Evolutionary conservation across 2,888 invertebrate species (phyloP).

Genomic region (Calliopum simillimum): DNA sequence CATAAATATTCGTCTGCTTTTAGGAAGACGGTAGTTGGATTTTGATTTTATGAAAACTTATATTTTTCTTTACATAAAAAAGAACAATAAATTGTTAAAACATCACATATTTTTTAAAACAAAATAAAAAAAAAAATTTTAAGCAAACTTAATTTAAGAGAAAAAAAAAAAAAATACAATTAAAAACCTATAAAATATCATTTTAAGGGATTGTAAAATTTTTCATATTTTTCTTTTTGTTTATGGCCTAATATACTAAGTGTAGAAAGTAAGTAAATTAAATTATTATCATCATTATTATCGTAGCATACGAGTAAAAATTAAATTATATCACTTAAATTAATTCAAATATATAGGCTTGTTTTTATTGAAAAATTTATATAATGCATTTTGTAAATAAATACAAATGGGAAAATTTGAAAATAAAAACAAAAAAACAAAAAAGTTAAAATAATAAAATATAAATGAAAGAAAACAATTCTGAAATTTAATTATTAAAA

Average conservation of each 20-base stretch:
- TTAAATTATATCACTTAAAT: neutral
- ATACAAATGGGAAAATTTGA: neutral
- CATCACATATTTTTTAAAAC: slow-evolving; percentile 23
- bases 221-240: neutral
- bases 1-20: no score
- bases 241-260: neutral
- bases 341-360: neutral
- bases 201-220: neutral
- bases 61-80: neutral
- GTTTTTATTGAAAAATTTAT: slow-evolving; percentile 2
- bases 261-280: slow-evolving; percentile 13
- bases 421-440: slow-evolving; percentile 25
- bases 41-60: no score
- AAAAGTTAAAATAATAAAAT: neutral
- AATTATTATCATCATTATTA: neutral
- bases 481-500: no score
- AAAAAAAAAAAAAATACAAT: no score
- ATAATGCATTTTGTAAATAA: slow-evolving; percentile 4
- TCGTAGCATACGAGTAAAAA: no score
- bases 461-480: no score
- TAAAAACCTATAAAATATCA: slow-evolving; percentile 1
- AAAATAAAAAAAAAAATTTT: slow-evolving; percentile 11
- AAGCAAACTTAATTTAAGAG: neutral
- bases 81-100: slow-evolving; percentile 13
- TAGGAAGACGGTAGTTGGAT: no score